Conservation (phyloP, 2,797 vertebrate species). For the Karalla daura region DNA sequence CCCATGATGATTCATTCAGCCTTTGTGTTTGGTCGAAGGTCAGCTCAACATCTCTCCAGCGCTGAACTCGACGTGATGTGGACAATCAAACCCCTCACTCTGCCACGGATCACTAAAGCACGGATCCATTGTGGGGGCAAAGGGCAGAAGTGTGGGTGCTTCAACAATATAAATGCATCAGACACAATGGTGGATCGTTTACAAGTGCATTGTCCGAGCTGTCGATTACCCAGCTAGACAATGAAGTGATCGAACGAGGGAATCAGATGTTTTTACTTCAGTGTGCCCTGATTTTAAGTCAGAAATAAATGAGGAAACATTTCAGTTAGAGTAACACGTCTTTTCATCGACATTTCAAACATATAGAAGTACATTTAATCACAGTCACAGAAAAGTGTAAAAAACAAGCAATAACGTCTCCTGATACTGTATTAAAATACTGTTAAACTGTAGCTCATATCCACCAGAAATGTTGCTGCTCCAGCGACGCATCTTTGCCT, state of each 20-base stretch:
- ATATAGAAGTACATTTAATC: neutral
- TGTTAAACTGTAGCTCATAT: conserved; percentile 17
- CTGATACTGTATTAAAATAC: neutral
- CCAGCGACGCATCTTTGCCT: conserved; percentile 12
- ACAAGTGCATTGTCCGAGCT: conserved; percentile 3
- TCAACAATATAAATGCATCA: conserved; percentile 20
- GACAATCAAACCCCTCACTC: conserved; percentile 3
- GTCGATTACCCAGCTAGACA: conserved; percentile 14
- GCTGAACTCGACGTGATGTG: neutral
- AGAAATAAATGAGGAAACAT: neutral
- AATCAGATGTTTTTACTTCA: neutral
- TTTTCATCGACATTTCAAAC: conserved; percentile 3
- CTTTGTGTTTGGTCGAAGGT: conserved; percentile 10
- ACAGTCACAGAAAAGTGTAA: no score
- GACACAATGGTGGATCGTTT: neutral
- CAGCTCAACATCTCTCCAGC: conserved; percentile 6
- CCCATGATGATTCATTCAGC: neutral
- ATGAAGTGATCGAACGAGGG: neutral
- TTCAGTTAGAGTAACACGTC: neutral
- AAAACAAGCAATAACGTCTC: neutral
- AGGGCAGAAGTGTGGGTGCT: conserved; percentile 13
- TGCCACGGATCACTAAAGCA: neutral
- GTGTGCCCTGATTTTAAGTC: neutral
- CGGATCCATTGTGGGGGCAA: conserved; percentile 15
- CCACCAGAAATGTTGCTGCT: conserved; percentile 9